Percentiles rank a stretch among this genome's conserved stretches.
phyloP scores from a whole-genome alignment of 2,888 invertebrate species.

The Macrophya alboannulata region DNA sequence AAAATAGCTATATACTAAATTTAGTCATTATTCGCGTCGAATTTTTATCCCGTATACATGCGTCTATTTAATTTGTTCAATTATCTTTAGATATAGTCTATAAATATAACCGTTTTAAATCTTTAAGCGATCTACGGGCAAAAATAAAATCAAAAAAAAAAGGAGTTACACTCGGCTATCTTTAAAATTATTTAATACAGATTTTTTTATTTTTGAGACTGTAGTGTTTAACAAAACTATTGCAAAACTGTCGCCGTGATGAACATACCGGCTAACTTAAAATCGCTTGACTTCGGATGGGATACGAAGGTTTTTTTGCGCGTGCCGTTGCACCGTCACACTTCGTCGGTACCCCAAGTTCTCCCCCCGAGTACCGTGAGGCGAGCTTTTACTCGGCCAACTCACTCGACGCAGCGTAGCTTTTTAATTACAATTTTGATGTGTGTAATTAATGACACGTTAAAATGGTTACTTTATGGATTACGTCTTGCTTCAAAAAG shows the following conservation, averaged over 20 bases:
- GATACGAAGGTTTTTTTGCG: constrained; percentile 52
- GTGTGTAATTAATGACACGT: constrained; percentile 60
- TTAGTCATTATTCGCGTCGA: constrained; percentile 6
- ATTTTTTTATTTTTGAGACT: too few species aligned
- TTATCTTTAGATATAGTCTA: constrained; percentile 20
- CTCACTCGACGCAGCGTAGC: constrained; percentile 55
- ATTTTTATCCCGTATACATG: neutral
- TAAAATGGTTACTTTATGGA: constrained; percentile 60
- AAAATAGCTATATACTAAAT: neutral
- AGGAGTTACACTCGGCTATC: neutral
- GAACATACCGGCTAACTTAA: neutral
- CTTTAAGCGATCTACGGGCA: neutral
- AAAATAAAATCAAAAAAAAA: neutral
- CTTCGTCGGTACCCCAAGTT: constrained; percentile 55
- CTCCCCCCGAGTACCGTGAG: constrained; percentile 42
- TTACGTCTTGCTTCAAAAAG: neutral
- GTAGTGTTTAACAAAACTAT: neutral
- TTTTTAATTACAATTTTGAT: constrained; percentile 62
- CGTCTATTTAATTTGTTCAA: constrained; percentile 9
- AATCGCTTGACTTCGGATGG: neutral
- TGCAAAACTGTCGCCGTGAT: constrained; percentile 10
- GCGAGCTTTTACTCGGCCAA: constrained; percentile 32
- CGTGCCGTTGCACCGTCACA: constrained; percentile 62
- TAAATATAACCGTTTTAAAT: neutral
- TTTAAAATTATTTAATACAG: too few species aligned